Evolutionary conservation across 2,797 vertebrate genomes (phyloP), one percentile per base, ranked within the genome.

Genomic region (Pempheris klunzingeri): DNA sequence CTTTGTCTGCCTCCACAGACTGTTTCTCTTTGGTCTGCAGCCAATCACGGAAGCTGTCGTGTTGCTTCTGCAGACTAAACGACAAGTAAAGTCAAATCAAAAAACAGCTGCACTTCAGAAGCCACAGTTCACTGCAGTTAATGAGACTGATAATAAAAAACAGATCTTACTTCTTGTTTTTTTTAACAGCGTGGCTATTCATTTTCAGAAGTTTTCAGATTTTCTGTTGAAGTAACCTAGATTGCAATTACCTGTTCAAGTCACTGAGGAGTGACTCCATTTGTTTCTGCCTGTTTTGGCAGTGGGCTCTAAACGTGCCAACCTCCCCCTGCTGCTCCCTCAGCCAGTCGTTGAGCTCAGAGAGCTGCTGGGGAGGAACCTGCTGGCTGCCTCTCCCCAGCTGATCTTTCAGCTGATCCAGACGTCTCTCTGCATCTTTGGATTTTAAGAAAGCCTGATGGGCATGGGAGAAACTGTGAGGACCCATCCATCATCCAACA

Each of bases 271-370:
- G 90, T 9, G 88, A 72, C 43, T 82, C 84, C 59, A 99, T 94
- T 14, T 97, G 95, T 41, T 90, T 85, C 68, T 94, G 94, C 28
- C 92, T 77, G 54, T 89, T 94, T 74, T 91, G 92, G 87, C 97
- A 98, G 82, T 94, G 87, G 13, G 93, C 90, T 34, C 92, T 94
- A 85, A 97, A 83, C 0, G 94, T 96, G 47, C 84, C 91, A 49
- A 98, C 90, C 47, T 97, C 97, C 44, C 89, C 85, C 74, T 95
- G 95, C 79, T 97, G 96, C 82, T 96, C 97, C 85, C 87, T 87
- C 77, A 97, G 93, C 94, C 96, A 95, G 52, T 73, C 89, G 8
- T 6, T 86, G 20, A 98, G 90, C 44, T 96, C 95, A 4, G 83
- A 91, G 55, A 95, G 92, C 61, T 88, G 91, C 57, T 92, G 92